A percentile compares a stretch with the other conserved stretches of the same genome.
phyloP scores from a whole-genome alignment of 1,140 invertebrate genomes.

The Drosophila insularis region DNA sequence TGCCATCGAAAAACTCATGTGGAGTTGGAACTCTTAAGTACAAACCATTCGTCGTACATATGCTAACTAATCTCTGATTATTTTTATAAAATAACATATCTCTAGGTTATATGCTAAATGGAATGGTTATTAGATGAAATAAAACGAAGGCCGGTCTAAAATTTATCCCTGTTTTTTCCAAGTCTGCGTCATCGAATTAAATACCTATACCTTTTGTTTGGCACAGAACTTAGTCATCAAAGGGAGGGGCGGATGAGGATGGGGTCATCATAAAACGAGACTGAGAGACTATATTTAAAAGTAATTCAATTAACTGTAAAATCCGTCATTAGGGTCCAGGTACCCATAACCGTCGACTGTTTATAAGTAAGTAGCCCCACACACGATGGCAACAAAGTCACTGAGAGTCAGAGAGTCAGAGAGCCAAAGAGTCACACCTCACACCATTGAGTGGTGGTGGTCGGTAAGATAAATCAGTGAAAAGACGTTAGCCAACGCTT shows the following conservation, averaged over 20 bases:
- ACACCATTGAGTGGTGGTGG: slow-evolving; percentile 27
- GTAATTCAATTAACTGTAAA: slow-evolving; percentile 78
- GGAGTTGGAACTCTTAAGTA: neutral
- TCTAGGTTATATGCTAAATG: slow-evolving; percentile 7
- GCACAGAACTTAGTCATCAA: slow-evolving; percentile 51
- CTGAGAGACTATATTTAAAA: slow-evolving; percentile 29
- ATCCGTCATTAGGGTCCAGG: slow-evolving; percentile 64
- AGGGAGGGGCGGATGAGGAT: neutral
- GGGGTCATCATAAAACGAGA: slow-evolving; percentile 23
- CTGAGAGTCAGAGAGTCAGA: slow-evolving; percentile 42
- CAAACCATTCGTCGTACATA: slow-evolving; percentile 26
- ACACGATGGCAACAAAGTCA: slow-evolving; percentile 63
- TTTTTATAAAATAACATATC: slow-evolving; percentile 20
- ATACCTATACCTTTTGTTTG: neutral
- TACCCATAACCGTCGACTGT: neutral
- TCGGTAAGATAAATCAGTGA: slow-evolving; percentile 68
- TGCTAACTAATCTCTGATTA: slow-evolving; percentile 61
- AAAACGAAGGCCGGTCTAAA: slow-evolving; percentile 17
- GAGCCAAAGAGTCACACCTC: slow-evolving; percentile 34
- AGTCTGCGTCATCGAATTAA: too few relatives aligned
- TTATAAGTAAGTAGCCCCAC: slow-evolving; percentile 57
- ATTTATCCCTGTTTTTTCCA: neutral
- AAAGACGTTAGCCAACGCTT: slow-evolving; percentile 32
- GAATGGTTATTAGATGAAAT: neutral
- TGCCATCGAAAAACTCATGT: slow-evolving; percentile 14